These are phyloP conservation scores for Corynorhinus townsendii DNA, from an alignment of 2,113 vertebrate species.

Conservation along the genomic window DNA sequence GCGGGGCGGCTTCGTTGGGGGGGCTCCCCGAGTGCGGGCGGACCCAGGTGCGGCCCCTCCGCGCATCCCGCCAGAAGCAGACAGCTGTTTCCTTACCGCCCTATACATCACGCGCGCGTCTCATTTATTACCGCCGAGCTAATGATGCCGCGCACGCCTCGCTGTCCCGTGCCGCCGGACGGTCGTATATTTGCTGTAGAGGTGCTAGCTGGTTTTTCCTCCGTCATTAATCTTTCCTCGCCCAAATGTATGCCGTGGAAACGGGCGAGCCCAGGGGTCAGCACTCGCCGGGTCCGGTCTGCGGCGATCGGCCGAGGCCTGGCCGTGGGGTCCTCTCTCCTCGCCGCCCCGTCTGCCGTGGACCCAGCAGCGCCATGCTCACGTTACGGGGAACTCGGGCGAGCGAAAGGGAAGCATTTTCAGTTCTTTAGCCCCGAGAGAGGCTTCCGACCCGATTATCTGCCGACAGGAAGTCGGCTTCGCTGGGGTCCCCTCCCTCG, in stretches of 20 bases:
- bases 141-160: slow-evolving; percentile 80
- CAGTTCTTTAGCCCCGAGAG: neutral
- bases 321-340: neutral
- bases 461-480: neutral
- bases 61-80: slow-evolving; percentile 67
- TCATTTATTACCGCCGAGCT: slow-evolving; percentile 80
- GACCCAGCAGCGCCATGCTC: neutral
- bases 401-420: neutral
- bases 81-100: slow-evolving; percentile 82
- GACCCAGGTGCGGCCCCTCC: slow-evolving; percentile 76
- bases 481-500: neutral
- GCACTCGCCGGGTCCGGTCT: neutral
- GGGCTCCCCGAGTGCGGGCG: slow-evolving; percentile 75
- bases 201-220: slow-evolving; percentile 64
- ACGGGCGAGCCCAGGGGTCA: slow-evolving; percentile 31
- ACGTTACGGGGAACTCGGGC: neutral
- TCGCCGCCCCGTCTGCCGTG: neutral
- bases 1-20: slow-evolving; percentile 55
- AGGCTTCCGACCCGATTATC: neutral
- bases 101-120: slow-evolving; percentile 81
- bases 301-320: neutral
- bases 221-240: slow-evolving; percentile 77
- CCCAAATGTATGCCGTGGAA: slow-evolving; percentile 58
- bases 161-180: slow-evolving; percentile 57
- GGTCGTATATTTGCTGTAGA: slow-evolving; percentile 72